phyloP scores from a whole-genome alignment of 2,888 invertebrate species.

The Lagria hirta region DNA sequence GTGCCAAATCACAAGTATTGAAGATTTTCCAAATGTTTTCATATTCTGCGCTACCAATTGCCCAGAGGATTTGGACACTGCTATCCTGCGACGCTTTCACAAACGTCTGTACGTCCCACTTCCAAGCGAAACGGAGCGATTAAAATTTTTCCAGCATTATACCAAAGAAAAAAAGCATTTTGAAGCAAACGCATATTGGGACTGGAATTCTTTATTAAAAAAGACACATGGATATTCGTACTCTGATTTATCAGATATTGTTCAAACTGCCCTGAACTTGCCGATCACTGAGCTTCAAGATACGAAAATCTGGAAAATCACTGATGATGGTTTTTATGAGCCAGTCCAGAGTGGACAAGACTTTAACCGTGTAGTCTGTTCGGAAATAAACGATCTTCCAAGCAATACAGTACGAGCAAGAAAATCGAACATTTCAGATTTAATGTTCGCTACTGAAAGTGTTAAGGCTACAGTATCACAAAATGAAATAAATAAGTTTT shows the following conservation, averaged over 20 bases:
- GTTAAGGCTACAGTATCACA: slow-evolving; percentile 41
- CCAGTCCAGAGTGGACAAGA: slow-evolving; percentile 33
- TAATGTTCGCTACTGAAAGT: slow-evolving; percentile 41
- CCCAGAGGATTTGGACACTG: slow-evolving; percentile 64
- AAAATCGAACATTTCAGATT: slow-evolving; percentile 41
- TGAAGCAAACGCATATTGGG: slow-evolving; percentile 31
- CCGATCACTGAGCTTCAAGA: slow-evolving; percentile 56
- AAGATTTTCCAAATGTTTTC: slow-evolving; percentile 45
- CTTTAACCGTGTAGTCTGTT: slow-evolving; percentile 24
- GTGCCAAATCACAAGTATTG: slow-evolving; percentile 56
- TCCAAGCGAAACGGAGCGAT: slow-evolving; percentile 48
- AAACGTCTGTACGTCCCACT: slow-evolving; percentile 59
- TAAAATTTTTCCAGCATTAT: slow-evolving; percentile 43
- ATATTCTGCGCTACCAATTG: slow-evolving; percentile 63
- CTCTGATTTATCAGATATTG: slow-evolving; percentile 58
- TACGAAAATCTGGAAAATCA: slow-evolving; percentile 49
- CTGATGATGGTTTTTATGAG: slow-evolving; percentile 40
- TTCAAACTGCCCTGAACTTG: slow-evolving; percentile 53
- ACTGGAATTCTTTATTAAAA: slow-evolving; percentile 52
- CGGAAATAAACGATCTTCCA: slow-evolving; percentile 41
- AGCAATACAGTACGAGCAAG: slow-evolving; percentile 42
- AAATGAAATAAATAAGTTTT: slow-evolving; percentile 40
- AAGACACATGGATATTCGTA: slow-evolving; percentile 59
- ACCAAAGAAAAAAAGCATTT: slow-evolving; percentile 36
- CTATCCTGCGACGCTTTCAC: slow-evolving; percentile 61